phyloP scores from a whole-genome alignment of 30 jellyfish, hydroid and myxozoan species.

The Aurelia sp. region DNA sequence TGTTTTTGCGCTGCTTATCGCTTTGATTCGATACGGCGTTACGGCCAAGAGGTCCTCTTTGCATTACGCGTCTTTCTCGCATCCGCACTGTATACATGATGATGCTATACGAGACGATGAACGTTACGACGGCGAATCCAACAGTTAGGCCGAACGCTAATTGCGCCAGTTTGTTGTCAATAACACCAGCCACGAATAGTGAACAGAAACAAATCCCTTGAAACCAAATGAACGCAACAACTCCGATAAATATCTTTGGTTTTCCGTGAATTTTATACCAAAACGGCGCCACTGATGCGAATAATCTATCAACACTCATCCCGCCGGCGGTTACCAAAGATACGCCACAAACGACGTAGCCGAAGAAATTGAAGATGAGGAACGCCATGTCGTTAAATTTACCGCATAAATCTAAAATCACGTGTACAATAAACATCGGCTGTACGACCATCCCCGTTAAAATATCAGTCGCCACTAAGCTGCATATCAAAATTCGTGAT shows the following conservation, averaged over 20 bases:
- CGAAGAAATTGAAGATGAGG: slow-evolving; percentile 49
- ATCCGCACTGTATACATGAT: slow-evolving; percentile 8
- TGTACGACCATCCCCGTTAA: slow-evolving; percentile 64
- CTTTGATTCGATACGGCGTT: slow-evolving; percentile 4
- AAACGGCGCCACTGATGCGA: slow-evolving; percentile 65
- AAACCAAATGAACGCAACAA: slow-evolving; percentile 55
- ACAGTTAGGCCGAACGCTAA: slow-evolving; percentile 54
- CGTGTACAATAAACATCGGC: slow-evolving; percentile 57
- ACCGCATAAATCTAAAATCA: slow-evolving; percentile 30
- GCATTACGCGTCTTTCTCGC: slow-evolving; percentile 29
- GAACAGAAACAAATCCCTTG: slow-evolving; percentile 45
- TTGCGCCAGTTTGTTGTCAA: slow-evolving; percentile 42
- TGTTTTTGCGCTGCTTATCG: neutral
- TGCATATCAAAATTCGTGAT: slow-evolving; percentile 44
- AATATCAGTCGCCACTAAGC: slow-evolving; percentile 32
- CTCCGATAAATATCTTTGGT: slow-evolving; percentile 5
- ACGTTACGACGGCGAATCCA: slow-evolving; percentile 48
- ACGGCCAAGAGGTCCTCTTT: neutral
- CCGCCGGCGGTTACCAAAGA: slow-evolving; percentile 73
- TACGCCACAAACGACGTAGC: slow-evolving; percentile 66
- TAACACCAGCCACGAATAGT: slow-evolving; percentile 19
- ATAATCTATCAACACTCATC: slow-evolving; percentile 62
- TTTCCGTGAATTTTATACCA: slow-evolving; percentile 43
- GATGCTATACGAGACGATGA: slow-evolving; percentile 50
- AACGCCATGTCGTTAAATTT: slow-evolving; percentile 6